Conservation (phyloP, 2,888 invertebrate genomes). For the Amaurobius ferox region DNA sequence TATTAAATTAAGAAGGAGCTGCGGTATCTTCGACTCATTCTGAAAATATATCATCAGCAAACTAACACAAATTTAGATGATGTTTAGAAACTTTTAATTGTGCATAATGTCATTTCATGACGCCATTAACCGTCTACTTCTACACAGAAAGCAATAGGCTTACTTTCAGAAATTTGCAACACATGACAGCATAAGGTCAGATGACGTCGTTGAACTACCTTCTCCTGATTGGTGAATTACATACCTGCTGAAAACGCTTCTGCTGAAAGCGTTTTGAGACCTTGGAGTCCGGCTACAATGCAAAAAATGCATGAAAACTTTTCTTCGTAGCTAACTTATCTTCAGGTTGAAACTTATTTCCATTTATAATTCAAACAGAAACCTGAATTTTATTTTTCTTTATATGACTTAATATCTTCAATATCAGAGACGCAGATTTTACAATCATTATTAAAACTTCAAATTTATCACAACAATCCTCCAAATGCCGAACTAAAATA, state of each 20-base stretch:
- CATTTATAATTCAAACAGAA: too few relatives aligned
- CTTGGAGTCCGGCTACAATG: not conserved
- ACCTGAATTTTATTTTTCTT: too few relatives aligned
- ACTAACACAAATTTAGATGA: not conserved
- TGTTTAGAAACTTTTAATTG: not conserved
- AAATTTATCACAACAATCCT: too few relatives aligned
- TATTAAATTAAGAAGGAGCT: not conserved
- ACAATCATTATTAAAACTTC: too few relatives aligned
- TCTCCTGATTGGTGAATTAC: conserved; percentile 48
- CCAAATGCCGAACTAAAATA: too few relatives aligned
- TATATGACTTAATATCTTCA: too few relatives aligned
- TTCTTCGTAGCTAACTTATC: too few relatives aligned
- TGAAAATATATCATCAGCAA: not conserved
- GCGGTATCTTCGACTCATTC: not conserved
- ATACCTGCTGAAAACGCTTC: too few relatives aligned
- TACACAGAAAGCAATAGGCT: conserved; percentile 13
- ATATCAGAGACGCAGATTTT: too few relatives aligned
- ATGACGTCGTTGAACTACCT: conserved; percentile 38
- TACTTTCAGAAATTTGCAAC: conserved; percentile 57
- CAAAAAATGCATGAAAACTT: too few relatives aligned
- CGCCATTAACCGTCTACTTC: conserved; percentile 3
- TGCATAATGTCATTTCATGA: not conserved
- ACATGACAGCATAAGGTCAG: conserved; percentile 68
- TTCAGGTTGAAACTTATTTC: too few relatives aligned
- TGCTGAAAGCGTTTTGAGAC: conserved; percentile 6